These are phyloP conservation scores for Strix uralensis DNA, from an alignment of 2,113 vertebrate genomes.

Conservation along the genomic window DNA sequence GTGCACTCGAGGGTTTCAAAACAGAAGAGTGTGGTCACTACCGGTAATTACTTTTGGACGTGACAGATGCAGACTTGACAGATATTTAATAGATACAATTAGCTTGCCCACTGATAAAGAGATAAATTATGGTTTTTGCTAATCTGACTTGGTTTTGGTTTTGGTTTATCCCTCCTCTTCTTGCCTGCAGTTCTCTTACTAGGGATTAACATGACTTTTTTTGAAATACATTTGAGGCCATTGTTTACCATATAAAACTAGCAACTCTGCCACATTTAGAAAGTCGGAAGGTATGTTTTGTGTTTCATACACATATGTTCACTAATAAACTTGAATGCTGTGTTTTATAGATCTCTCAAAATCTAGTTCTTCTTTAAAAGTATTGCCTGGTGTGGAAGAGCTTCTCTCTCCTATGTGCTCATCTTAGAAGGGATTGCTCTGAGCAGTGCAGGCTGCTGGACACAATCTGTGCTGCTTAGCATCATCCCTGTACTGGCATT, in stretches of 20 bases:
- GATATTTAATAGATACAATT: not conserved
- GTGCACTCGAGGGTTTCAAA: not conserved
- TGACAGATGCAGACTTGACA: not conserved
- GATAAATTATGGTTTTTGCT: rapidly evolving
- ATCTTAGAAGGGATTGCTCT: not conserved
- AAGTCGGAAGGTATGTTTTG: not conserved
- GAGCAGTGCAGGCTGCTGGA: not conserved
- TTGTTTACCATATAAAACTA: not conserved
- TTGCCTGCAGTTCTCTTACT: not conserved
- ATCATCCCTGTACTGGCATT: not conserved
- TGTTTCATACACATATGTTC: not conserved
- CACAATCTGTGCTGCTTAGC: not conserved
- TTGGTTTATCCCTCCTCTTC: not conserved
- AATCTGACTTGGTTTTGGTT: not conserved
- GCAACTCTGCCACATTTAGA: not conserved
- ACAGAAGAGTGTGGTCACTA: not conserved
- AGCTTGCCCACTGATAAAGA: not conserved
- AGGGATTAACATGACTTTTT: not conserved
- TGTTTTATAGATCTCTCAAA: not conserved
- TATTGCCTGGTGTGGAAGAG: not conserved
- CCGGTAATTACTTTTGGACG: not conserved
- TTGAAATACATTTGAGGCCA: not conserved
- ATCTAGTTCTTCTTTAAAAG: not conserved
- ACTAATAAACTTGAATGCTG: not conserved
- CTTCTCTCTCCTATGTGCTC: not conserved